Base-by-base conservation (phyloP, 2,113 vertebrate species). In the Jaculus jaculus region DNA sequence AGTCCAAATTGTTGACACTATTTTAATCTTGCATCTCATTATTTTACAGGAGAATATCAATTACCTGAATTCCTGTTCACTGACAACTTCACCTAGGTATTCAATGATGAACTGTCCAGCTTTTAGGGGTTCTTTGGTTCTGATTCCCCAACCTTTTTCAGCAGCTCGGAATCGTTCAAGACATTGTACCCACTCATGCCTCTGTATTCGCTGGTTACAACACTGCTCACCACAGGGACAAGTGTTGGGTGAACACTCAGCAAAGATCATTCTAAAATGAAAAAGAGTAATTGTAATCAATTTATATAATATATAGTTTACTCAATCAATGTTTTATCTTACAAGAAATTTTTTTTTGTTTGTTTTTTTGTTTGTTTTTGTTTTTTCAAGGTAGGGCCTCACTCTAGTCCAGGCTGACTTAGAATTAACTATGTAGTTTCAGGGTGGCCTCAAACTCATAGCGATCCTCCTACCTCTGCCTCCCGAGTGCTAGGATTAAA, bases 71-170 rank as follows among this genome's bases (percentile, higher is more conserved):
- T 99, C 99, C 1, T 99, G 99, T 93, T 99, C 99, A 47, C 99
- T 99, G 92, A 99, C 99, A 84, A 99, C 99, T 96, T 99, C 99
- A 77, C 99, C 99, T 96, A 99, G 98, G 92, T 99, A 99, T 95
- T 99, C 99, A 20, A 99, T 99, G 98, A 99, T 99, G 95, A 99
- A 99, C 97, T 99, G 99, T 3, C 99, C 99, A 6, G 99, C 97
- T 88, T 98, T 99, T 7, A 99, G 98, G 30, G 99, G 80, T 58
- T 99, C 99, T 92, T 99, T 99, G 96, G 99, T 99, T 80, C 99
- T 99, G 95, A 99, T 99, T 21, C 99, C 99, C 99, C 99, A 99
- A 23, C 99, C 99, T 58, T 99, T 99, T 79, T 99, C 99, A 79
- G 99, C 99, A 0, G 99, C 99, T 28, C 99, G 98, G 97, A 99